Evolutionary conservation across 2,888 invertebrate genomes (phyloP).

Genomic region (Ceramica pisi): DNA sequence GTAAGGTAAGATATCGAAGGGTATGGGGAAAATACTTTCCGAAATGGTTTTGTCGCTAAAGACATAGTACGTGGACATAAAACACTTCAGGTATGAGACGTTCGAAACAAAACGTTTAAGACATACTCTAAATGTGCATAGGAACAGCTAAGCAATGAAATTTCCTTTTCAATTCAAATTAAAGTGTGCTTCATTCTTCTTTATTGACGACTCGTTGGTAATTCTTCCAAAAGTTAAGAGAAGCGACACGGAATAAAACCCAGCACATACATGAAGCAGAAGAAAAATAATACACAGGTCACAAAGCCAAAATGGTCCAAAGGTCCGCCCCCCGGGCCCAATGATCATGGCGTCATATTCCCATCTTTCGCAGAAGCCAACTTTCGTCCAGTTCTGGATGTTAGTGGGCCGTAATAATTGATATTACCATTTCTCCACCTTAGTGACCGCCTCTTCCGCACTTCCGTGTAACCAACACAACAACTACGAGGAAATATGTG

Average conservation of each 20-base stretch:
- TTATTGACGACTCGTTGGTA: too few relatives aligned
- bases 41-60: not conserved
- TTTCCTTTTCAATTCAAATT: too few relatives aligned
- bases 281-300: not conserved
- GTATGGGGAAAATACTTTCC: not conserved
- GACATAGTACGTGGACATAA: not conserved
- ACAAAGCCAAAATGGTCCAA: not conserved
- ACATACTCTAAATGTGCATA: too few relatives aligned
- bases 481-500: slow-evolving; percentile 35
- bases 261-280: not conserved
- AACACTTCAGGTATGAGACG: not conserved
- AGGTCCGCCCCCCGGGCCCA: too few relatives aligned
- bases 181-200: too few relatives aligned
- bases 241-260: not conserved
- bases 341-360: not conserved
- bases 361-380: slow-evolving; percentile 11
- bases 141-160: too few relatives aligned
- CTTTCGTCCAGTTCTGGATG: not conserved
- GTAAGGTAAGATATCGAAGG: not conserved
- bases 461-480: slow-evolving; percentile 31
- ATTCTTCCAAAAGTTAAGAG: too few relatives aligned
- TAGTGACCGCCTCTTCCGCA: slow-evolving; percentile 48
- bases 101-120: too few relatives aligned
- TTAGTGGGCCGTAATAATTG: not conserved
- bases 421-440: slow-evolving; percentile 20